Evolutionary conservation across 2,888 invertebrate genomes (phyloP).

Genomic region (Sericinus montela): DNA sequence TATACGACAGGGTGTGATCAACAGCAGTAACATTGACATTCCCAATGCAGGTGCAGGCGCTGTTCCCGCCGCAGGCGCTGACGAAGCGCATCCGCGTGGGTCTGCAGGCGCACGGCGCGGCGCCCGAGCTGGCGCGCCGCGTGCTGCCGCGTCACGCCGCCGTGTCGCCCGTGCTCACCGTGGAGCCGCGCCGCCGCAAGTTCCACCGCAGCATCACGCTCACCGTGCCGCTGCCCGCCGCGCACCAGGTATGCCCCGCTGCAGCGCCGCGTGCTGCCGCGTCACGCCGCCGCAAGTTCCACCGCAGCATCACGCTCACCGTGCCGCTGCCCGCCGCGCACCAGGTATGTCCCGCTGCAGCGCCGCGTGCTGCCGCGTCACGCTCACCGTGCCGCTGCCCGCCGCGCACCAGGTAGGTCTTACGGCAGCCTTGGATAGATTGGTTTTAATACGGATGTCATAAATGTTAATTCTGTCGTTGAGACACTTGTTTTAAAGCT

Average conservation of each 20-base stretch:
- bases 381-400: constrained; percentile 94
- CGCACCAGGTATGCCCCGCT: constrained; percentile 86
- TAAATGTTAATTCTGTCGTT: no score
- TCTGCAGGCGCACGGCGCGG: constrained; percentile 97
- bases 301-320: constrained; percentile 97
- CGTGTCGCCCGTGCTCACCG: constrained; percentile 98
- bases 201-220: constrained; percentile 99
- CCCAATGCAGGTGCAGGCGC: constrained; percentile 79
- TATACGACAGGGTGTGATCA: no score
- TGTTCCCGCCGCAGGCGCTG: constrained; percentile 96
- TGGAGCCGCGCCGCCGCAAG: constrained; percentile 97
- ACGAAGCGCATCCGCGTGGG: constrained; percentile 99
- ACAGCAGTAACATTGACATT: no score
- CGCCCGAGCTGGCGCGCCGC: constrained; percentile 90
- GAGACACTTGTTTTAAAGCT: no score
- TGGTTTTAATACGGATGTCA: no score
- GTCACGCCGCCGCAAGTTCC: constrained; percentile 98
- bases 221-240: constrained; percentile 89
- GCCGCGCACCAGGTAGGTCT: constrained; percentile 79
- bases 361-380: constrained; percentile 98
- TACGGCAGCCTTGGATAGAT: no score
- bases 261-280: constrained; percentile 99
- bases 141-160: constrained; percentile 97
- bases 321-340: constrained; percentile 84
- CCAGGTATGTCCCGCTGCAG: constrained; percentile 92